Evolutionary conservation across 2,888 invertebrate genomes (phyloP).

Genomic region (Zele albiditarsus): DNA sequence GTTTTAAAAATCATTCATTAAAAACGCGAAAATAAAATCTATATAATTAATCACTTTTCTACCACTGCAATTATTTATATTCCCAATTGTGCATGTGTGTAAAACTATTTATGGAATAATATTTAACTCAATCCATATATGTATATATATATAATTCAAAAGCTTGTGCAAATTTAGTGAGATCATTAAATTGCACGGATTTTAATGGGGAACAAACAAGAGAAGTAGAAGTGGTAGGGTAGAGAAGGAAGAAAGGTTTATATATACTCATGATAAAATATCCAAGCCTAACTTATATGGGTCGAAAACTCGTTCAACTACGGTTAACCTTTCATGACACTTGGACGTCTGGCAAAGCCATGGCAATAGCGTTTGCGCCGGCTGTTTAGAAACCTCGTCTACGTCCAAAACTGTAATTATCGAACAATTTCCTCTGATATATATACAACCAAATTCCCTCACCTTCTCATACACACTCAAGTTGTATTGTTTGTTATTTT

Average conservation of each 20-base stretch:
- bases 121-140: constrained; percentile 44
- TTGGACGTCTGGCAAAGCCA: constrained; percentile 54
- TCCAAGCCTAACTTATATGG: constrained; percentile 62
- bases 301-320: constrained; percentile 64
- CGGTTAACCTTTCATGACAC: constrained; percentile 66
- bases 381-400: constrained; percentile 41
- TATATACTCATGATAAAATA: constrained; percentile 53
- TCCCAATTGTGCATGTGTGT: no score
- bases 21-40: no score
- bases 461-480: neutral
- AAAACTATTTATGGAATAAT: no score
- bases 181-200: constrained; percentile 65
- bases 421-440: constrained; percentile 39
- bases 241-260: constrained; percentile 20
- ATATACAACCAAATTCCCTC: constrained; percentile 2
- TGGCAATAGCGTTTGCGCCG: constrained; percentile 24
- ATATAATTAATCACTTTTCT: no score
- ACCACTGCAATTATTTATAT: no score
- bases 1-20: no score
- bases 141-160: constrained; percentile 67
- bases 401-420: constrained; percentile 55
- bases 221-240: no score
- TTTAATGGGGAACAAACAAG: constrained; percentile 12
- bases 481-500: no score
- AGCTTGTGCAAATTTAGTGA: constrained; percentile 65